Evolutionary conservation across 2,113 vertebrate genomes (phyloP), one percentile per base, ranked within the genome.

Genomic region (Podarcis raffonei): DNA sequence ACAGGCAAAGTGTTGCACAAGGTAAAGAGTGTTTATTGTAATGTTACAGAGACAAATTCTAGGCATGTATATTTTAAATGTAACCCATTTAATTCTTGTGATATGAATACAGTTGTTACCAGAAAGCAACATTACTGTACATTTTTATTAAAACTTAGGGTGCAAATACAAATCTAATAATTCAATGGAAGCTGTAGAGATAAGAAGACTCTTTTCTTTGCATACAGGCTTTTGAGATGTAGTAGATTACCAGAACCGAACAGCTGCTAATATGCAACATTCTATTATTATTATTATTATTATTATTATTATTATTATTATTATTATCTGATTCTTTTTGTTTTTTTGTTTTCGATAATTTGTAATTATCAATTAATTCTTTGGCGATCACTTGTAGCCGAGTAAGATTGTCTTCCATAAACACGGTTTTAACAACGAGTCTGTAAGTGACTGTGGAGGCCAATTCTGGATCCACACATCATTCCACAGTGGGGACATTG

Each of bases 71-170:
- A 78, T 83, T 90, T 90, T 87, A 79, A 78, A 32, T 71, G 42
- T 48, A 87, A 87, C 74, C 62, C 84, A 72, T 90, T 83, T 83
- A 62, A 79, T 87, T 90, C 32, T 78, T 87, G 74, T 0, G 77
- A 88, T 72, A 79, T 80, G n/a, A 62, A 85, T 81, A 65, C 2
- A 23, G 18, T 53, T 92, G 89, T 57, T 69, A 77, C 59, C 39
- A 53, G 23, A 89, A 89, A 77, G 65, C 72, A 76, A 83, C 48
- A n/a, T 83, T 78, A 77, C 62, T 77, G 82, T 75, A 77, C 65
- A 78, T 83, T 88, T 86, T 88, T 88, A 88, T 88, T 88, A 78
- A 88, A 83, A 83, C 87, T 57, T 83, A 83, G 35, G n/a, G 81
- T 48, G 39, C 39, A 83, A 77, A 88, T 88, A 88, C 62, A 88